Conservation (phyloP, 2,888 invertebrate genomes). For the Troides aeacus region DNA sequence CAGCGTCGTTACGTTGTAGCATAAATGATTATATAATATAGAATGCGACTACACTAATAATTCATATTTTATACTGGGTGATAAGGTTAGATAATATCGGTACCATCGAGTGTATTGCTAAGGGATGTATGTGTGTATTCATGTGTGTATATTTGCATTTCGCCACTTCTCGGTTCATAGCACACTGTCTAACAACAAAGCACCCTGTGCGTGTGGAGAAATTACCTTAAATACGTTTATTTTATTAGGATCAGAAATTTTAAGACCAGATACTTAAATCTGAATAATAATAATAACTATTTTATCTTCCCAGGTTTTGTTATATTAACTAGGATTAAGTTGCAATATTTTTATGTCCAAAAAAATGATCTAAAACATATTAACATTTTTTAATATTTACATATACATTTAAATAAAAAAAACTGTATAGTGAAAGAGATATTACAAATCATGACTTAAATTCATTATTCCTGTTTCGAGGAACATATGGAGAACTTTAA, state of each 20-base stretch:
- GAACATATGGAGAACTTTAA: slow-evolving; percentile 15
- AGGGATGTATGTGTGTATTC: not conserved
- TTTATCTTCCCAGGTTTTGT: too few relatives aligned
- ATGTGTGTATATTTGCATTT: slow-evolving; percentile 6
- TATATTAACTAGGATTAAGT: too few relatives aligned
- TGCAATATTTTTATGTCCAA: too few relatives aligned
- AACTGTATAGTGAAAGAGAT: too few relatives aligned
- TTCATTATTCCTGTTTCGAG: slow-evolving; percentile 6
- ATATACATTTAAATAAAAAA: too few relatives aligned
- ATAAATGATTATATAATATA: slow-evolving; percentile 14
- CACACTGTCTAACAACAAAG: slow-evolving; percentile 8
- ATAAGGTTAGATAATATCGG: slow-evolving; percentile 1
- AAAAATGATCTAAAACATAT: too few relatives aligned
- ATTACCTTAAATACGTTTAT: slow-evolving; percentile 3
- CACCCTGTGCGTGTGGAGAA: not conserved
- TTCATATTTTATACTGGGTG: slow-evolving; percentile 18
- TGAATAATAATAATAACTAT: too few relatives aligned
- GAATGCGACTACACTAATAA: slow-evolving; percentile 10
- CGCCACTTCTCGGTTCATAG: slow-evolving; percentile 11
- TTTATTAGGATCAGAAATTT: not conserved
- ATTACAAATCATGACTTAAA: not conserved
- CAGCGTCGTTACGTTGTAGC: slow-evolving; percentile 3
- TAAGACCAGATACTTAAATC: not conserved
- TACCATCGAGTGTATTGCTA: slow-evolving; percentile 11
- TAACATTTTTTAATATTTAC: too few relatives aligned